phyloP scores from a whole-genome alignment of 2,113 vertebrate genomes.

The Beaufortia kweichowensis region DNA sequence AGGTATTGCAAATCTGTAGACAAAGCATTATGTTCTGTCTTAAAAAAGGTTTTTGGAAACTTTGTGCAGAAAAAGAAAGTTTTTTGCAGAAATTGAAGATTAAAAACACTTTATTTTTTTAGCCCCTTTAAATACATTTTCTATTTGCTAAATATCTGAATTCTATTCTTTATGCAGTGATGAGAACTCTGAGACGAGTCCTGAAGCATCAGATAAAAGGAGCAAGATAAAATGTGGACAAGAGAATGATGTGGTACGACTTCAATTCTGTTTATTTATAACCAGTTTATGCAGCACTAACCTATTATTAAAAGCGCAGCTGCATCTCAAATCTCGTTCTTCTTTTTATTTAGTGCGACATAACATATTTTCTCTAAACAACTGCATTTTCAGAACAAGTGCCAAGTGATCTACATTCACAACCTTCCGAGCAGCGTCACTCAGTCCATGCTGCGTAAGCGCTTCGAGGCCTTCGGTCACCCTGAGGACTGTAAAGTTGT shows the following conservation, averaged over 20 bases:
- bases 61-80: too few species aligned
- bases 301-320: not conserved
- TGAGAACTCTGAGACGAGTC: slow-evolving; percentile 76
- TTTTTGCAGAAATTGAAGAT: too few species aligned
- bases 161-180: slow-evolving; percentile 66
- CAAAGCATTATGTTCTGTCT: too few species aligned
- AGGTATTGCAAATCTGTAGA: slow-evolving; percentile 73
- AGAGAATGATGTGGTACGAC: slow-evolving; percentile 65
- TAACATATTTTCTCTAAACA: not conserved
- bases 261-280: not conserved
- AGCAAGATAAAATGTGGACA: slow-evolving; percentile 81
- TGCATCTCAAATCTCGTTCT: not conserved
- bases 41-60: too few species aligned
- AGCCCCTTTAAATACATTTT: not conserved
- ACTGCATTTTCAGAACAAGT: slow-evolving; percentile 81
- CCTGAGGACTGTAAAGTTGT: slow-evolving; percentile 92
- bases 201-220: slow-evolving; percentile 78
- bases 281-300: not conserved
- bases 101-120: too few species aligned
- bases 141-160: not conserved
- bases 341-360: not conserved
- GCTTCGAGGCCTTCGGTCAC: slow-evolving; percentile 91
- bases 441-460: slow-evolving; percentile 89
- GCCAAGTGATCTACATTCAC: slow-evolving; percentile 89
- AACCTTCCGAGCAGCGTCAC: slow-evolving; percentile 91